Evolutionary conservation across 2,888 invertebrate genomes (phyloP), one percentile per base, ranked within the genome.

Genomic region (Lasioglossum zephyrum): DNA sequence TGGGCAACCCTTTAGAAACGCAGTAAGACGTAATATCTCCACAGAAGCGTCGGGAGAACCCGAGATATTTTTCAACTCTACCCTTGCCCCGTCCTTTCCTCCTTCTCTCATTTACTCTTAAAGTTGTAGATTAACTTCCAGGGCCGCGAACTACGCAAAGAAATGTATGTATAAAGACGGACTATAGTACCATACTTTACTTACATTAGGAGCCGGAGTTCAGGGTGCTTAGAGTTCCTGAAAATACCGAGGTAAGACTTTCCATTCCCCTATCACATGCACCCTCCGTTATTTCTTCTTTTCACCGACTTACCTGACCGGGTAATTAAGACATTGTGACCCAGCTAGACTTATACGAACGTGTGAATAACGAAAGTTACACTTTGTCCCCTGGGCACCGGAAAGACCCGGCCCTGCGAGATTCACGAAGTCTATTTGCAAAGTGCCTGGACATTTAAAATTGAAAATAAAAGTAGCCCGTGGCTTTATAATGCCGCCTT

Each of bases 321-420:
- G 69, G 70, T 87, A 87, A 87, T 87, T 87, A 87, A 87, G 84
- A 81, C 86, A 73, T 75, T 81, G 66, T 31, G 39, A 53, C 49
- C n/a, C 57, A 47, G 13, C 53, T 18, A 16, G 60, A 63, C 18
- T 18, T 39, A 22, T 11, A 60, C 16, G 39, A 77, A 73, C 36
- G 49, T 47, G 70, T 60, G 85, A 77, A 80, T 77, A 77, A 57
- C 39, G 36, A 49, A 87, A 82, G 13, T 74, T 82, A 72, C 77
- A 82, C 66, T 44, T 66, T 79, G 66, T 22, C 41, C 39, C 39
- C 31, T 41, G 26, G 41, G 31, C 57, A 5, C 57, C 72, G 49
- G 18, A 22, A 36, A 36, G 66, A 66, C 36, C 49, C 49, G 75
- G 44, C 26, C 26, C 47, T 47, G 49, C 4, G 53, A 73, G 66